A percentile compares a stretch with the other conserved stretches of the same genome.
These are phyloP conservation scores for Umimayanthus kanabou DNA, from an alignment of 92 coral and sea anemone species.

Conservation along the genomic window DNA sequence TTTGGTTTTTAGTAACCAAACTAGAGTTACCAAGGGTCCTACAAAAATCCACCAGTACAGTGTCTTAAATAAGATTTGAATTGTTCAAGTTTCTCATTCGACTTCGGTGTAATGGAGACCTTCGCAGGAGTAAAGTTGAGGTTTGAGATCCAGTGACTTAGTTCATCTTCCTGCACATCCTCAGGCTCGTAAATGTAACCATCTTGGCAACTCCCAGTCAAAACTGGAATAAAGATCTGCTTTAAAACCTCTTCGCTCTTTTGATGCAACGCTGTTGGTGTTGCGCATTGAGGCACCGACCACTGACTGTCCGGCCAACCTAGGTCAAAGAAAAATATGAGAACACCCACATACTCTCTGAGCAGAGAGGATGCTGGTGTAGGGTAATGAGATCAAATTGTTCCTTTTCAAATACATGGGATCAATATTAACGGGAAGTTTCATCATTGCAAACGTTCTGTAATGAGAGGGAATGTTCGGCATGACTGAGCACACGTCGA, in stretches of 20 bases:
- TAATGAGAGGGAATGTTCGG: neutral
- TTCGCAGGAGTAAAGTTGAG: neutral
- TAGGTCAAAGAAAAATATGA: neutral
- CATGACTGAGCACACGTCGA: neutral
- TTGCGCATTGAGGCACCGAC: neutral
- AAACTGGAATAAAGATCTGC: slow-evolving; percentile 16
- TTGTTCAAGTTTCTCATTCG: neutral
- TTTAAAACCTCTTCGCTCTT: neutral
- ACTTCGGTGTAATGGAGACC: neutral
- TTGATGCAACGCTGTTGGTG: neutral
- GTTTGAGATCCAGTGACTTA: neutral
- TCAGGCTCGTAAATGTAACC: too few relatives aligned
- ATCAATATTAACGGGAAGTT: neutral
- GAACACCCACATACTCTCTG: slow-evolving; percentile 17
- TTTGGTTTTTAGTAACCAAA: neutral
- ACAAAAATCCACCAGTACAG: neutral
- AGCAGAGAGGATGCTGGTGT: neutral
- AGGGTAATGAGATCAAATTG: neutral
- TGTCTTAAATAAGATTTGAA: neutral
- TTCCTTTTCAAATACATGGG: neutral
- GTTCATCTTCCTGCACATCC: too few relatives aligned
- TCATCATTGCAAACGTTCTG: slow-evolving; percentile 8
- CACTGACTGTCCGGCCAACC: too few relatives aligned
- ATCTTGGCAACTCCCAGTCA: neutral
- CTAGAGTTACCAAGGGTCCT: neutral